A percentile compares a stretch with the other conserved stretches of the same genome.
These are phyloP conservation scores for Epinephelus lanceolatus DNA, from an alignment of 2,113 vertebrate genomes.

Conservation along the genomic window DNA sequence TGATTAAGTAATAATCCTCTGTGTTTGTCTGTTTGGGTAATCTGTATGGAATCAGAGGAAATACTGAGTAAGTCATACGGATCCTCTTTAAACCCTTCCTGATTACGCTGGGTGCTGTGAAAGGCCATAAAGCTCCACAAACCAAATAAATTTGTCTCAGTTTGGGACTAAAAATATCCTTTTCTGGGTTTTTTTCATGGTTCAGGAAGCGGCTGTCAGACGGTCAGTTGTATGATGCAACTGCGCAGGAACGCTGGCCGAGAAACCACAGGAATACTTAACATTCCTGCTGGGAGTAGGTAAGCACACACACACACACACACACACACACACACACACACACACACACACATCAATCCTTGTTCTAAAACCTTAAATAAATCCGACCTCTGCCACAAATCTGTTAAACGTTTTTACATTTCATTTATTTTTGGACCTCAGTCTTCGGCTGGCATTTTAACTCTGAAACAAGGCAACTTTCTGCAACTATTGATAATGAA, in stretches of 20 bases:
- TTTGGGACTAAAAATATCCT: constrained; percentile 69
- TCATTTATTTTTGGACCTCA: not conserved
- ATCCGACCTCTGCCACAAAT: constrained; percentile 1
- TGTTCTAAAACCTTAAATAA: not conserved
- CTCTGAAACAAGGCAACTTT: too few relatives aligned
- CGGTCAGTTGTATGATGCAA: constrained; percentile 49
- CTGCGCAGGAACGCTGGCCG: constrained; percentile 27
- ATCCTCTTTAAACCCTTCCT: not conserved
- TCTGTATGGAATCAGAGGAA: constrained; percentile 13
- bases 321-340: constrained; percentile 15
- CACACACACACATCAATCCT: constrained; percentile 10
- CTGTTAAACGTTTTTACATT: not conserved
- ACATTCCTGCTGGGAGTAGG: constrained; percentile 66
- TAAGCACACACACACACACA: constrained; percentile 37
- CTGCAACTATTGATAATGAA: not conserved
- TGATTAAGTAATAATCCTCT: not conserved
- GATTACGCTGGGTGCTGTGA: constrained; percentile 30
- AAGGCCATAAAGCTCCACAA: constrained; percentile 35
- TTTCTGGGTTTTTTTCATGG: constrained; percentile 53
- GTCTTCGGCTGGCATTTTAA: not conserved
- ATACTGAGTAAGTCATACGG: not conserved
- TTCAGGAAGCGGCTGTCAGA: constrained; percentile 58
- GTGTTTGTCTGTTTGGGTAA: not conserved
- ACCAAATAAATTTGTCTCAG: constrained; percentile 39
- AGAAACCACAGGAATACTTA: constrained; percentile 57